Evolutionary conservation across 2,888 invertebrate genomes (phyloP).

Genomic region (Limnephilus rhombicus): DNA sequence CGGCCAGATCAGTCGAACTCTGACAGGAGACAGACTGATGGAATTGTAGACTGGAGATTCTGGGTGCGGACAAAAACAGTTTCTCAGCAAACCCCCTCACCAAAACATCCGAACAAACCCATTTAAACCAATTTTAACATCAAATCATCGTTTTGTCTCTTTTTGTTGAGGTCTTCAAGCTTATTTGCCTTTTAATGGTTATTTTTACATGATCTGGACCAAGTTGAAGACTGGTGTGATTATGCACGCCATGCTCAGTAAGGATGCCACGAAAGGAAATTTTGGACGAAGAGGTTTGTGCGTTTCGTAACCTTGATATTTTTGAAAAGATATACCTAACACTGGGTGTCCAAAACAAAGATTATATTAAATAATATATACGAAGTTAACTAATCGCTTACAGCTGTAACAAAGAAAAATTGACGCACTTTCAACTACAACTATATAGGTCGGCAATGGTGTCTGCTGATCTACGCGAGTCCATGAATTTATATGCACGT

Average conservation of each 20-base stretch:
- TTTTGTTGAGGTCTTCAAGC: background rate
- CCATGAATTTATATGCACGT: no score
- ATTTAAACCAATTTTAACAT: background rate
- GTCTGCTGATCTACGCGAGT: no score
- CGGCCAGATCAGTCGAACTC: constrained; percentile 17
- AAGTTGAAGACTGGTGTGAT: constrained; percentile 41
- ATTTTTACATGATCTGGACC: constrained; percentile 3
- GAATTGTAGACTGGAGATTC: constrained; percentile 7
- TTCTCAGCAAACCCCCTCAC: background rate
- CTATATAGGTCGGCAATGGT: no score
- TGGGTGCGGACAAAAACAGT: background rate
- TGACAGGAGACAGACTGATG: constrained; percentile 49
- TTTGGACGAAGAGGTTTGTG: constrained; percentile 24
- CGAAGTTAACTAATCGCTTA: background rate
- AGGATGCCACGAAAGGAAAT: constrained; percentile 41
- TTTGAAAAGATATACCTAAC: constrained; percentile 27
- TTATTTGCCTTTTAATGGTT: background rate
- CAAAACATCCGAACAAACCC: background rate
- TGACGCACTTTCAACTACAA: no score
- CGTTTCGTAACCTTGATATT: constrained; percentile 12
- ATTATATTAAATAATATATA: background rate
- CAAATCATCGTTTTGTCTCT: background rate
- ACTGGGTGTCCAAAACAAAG: constrained; percentile 16
- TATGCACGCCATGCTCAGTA: constrained; percentile 48
- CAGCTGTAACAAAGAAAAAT: no score